Percentiles rank a stretch among this genome's conserved stretches.
phyloP scores from a whole-genome alignment of 92 coral and sea anemone species.

The Paragorgia papillata region DNA sequence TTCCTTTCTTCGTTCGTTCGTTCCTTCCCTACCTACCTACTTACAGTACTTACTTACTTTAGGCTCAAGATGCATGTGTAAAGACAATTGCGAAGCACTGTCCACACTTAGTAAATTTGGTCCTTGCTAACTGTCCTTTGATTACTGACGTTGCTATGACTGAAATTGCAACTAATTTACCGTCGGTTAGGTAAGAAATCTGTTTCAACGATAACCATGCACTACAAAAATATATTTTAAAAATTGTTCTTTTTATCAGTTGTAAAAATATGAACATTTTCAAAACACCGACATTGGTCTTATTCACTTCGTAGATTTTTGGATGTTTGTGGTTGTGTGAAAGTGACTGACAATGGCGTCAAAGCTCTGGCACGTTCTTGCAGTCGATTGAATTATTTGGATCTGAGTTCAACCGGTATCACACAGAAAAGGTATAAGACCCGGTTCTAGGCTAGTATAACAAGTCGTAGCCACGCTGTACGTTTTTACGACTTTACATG shows the following conservation, averaged over 20 bases:
- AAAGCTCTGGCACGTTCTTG: conserved; percentile 86
- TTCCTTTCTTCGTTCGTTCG: too few species aligned
- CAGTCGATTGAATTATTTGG: conserved; percentile 74
- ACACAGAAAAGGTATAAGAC: conserved; percentile 73
- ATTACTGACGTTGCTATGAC: conserved; percentile 82
- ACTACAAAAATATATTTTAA: too few species aligned
- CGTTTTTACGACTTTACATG: too few species aligned
- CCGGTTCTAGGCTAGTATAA: too few species aligned
- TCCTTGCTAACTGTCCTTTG: conserved; percentile 88
- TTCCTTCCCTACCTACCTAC: too few species aligned
- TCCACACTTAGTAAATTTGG: conserved; percentile 83
- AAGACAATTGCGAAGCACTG: conserved; percentile 94
- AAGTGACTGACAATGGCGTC: conserved; percentile 87
- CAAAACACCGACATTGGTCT: too few species aligned
- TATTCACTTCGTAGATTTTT: too few species aligned
- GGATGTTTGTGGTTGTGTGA: conserved; percentile 96
- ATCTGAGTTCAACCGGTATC: conserved; percentile 74
- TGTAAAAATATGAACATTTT: too few species aligned
- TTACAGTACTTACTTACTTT: too few species aligned
- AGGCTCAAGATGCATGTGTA: conserved; percentile 95
- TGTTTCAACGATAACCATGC: not conserved
- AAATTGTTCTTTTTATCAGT: too few species aligned
- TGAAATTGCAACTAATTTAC: conserved; percentile 85
- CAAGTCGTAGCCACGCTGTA: too few species aligned
- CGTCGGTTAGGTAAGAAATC: conserved; percentile 72